A percentile compares a stretch with the other conserved stretches of the same genome.
Conservation (phyloP, 1,140 invertebrate genomes). For the Drosophila trapezifrons region DNA sequence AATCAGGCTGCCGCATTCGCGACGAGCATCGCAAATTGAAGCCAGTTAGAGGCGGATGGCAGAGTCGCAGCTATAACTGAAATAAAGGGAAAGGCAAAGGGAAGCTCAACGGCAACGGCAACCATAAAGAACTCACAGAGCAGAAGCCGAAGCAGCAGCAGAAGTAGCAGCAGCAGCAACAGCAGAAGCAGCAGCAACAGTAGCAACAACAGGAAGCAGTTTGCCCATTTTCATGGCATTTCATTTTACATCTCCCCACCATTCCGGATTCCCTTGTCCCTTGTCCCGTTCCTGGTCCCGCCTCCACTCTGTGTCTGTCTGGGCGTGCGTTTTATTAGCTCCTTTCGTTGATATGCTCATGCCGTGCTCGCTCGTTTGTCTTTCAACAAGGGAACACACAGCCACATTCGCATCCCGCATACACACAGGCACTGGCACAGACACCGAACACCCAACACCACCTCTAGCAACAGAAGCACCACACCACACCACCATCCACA, state of each 20-base stretch:
- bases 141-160: constrained; percentile 54
- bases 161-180: constrained; percentile 8
- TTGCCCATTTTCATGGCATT: constrained; percentile 81
- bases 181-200: constrained; percentile 22
- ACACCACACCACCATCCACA: constrained; percentile 19
- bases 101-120: constrained; percentile 13
- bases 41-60: constrained; percentile 46
- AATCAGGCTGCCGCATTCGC: constrained; percentile 42
- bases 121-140: constrained; percentile 49
- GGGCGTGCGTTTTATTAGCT: constrained; percentile 78
- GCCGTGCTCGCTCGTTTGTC: constrained; percentile 78
- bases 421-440: constrained; percentile 11
- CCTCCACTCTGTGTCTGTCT: constrained; percentile 39
- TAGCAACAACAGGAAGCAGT: constrained; percentile 77
- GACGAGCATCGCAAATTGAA: constrained; percentile 37
- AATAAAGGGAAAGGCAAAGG: constrained; percentile 21
- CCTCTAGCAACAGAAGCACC: constrained; percentile 7
- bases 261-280: constrained; percentile 1
- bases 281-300: background rate
- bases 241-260: constrained; percentile 63
- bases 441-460: constrained; percentile 24
- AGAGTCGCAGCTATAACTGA: constrained; percentile 17
- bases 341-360: constrained; percentile 81
- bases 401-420: constrained; percentile 26
- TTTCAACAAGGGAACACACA: constrained; percentile 64